A percentile compares a stretch with the other conserved stretches of the same genome.
Conservation (phyloP, 1,140 invertebrate genomes). For the Bombus sibiricus region DNA sequence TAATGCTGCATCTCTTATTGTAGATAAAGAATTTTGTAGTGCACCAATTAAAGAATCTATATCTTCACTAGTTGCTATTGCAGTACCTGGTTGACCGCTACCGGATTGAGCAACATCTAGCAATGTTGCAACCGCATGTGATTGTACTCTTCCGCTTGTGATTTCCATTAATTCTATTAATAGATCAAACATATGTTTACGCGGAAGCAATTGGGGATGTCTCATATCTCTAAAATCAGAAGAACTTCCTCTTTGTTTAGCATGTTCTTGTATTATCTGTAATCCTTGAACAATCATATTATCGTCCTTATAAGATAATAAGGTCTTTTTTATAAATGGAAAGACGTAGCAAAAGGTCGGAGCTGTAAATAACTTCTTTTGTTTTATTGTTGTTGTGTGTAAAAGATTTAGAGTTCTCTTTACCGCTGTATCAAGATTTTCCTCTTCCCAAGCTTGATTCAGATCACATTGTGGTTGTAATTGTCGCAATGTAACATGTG, state of each 20-base stretch:
- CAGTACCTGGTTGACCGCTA: constrained; percentile 85
- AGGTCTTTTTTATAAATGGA: constrained; percentile 88
- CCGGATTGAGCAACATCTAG: constrained; percentile 90
- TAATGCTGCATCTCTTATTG: constrained; percentile 92
- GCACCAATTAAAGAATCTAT: constrained; percentile 90
- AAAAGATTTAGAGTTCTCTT: constrained; percentile 85
- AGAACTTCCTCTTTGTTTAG: constrained; percentile 84
- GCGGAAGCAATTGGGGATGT: constrained; percentile 90
- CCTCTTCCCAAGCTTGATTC: constrained; percentile 90
- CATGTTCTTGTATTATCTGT: constrained; percentile 89
- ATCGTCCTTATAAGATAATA: constrained; percentile 84
- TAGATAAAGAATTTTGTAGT: constrained; percentile 87
- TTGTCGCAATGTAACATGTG: constrained; percentile 87
- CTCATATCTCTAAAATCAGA: constrained; percentile 83
- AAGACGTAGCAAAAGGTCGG: constrained; percentile 93
- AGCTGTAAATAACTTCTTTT: constrained; percentile 84
- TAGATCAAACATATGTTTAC: constrained; percentile 90
- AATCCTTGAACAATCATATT: constrained; percentile 85
- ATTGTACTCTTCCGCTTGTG: constrained; percentile 88
- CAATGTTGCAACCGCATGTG: constrained; percentile 89
- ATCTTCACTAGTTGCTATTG: constrained; percentile 87
- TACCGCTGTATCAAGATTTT: constrained; percentile 85
- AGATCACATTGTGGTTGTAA: constrained; percentile 91
- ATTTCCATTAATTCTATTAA: constrained; percentile 91
- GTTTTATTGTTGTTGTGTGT: constrained; percentile 82